Conservation (phyloP, 2,888 invertebrate genomes). For the Cancer borealis region DNA sequence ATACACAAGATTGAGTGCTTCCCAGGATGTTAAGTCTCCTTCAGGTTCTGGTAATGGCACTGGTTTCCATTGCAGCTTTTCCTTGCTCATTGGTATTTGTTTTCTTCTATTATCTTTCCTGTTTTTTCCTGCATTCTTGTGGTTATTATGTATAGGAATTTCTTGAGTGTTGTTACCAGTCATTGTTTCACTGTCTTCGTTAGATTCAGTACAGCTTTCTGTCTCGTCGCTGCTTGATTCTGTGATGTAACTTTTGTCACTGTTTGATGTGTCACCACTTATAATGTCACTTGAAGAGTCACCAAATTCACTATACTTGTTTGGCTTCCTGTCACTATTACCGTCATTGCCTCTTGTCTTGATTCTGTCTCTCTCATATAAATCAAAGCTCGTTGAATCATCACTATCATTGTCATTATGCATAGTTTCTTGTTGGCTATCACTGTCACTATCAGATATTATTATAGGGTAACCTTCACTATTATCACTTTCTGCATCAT, state of each 20-base stretch:
- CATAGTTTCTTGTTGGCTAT: neutral
- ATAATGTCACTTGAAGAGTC: constrained; percentile 23
- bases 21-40: neutral
- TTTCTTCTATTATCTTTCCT: neutral
- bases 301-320: neutral
- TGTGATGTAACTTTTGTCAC: neutral
- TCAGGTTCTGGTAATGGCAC: neutral
- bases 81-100: neutral
- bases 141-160: neutral
- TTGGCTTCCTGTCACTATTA: neutral
- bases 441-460: neutral
- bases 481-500: neutral
- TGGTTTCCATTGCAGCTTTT: neutral
- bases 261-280: neutral
- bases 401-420: neutral
- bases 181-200: neutral
- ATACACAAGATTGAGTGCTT: neutral
- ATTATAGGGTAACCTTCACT: neutral
- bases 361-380: neutral
- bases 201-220: neutral
- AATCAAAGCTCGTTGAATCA: neutral
- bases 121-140: neutral
- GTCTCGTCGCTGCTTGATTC: neutral
- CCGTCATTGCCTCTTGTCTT: neutral
- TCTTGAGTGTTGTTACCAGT: neutral